Base-by-base conservation (phyloP, 2,797 vertebrate genomes). In the Artibeus jamaicensis region DNA sequence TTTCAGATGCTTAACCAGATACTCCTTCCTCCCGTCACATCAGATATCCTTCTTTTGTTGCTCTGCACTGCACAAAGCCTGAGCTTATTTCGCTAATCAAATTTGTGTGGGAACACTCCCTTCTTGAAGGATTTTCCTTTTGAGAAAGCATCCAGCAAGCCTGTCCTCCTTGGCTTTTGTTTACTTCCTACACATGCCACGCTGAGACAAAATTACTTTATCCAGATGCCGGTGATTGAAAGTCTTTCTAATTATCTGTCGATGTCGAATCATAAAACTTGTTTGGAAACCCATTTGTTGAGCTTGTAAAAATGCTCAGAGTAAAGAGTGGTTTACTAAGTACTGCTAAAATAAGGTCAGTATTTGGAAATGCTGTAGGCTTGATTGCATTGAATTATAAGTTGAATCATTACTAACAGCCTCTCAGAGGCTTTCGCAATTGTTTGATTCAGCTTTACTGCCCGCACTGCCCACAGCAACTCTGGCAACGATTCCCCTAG, bases 361-460 rank as follows among this genome's bases (percentile, higher is more conserved):
- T 95, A 92, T 97, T 97, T 97, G 97, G 96, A 97, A 97, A 98
- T 86, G 97, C 96, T 98, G 98, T 97, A 97, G 97, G 95, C 97
- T 98, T 98, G 98, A 98, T 98, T 98, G 96, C 95, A 92, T 97
- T 98, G 97, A 97, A 98, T 98, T 98, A 98, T 98, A 97, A 96
- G 98, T 98, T 96, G 97, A 98, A 98, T 98, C 98, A 97, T 98
- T 98, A 98, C 98, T 97, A 95, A 97, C 97, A 98, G 98, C 97
- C 98, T 98, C 98, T 97, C 97, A 48, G 96, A 98, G 98, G 97
- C 98, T 98, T 98, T 98, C 95, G 93, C 97, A 98, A 98, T 98
- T 98, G 97, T 98, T 98, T 98, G 98, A 98, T 98, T 98, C 98
- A 98, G 97, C 97, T 97, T 98, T 98, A 96, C 98, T 21, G 96